phyloP scores from a whole-genome alignment of 2,113 vertebrate genomes.

The Cochlearius cochlearius region DNA sequence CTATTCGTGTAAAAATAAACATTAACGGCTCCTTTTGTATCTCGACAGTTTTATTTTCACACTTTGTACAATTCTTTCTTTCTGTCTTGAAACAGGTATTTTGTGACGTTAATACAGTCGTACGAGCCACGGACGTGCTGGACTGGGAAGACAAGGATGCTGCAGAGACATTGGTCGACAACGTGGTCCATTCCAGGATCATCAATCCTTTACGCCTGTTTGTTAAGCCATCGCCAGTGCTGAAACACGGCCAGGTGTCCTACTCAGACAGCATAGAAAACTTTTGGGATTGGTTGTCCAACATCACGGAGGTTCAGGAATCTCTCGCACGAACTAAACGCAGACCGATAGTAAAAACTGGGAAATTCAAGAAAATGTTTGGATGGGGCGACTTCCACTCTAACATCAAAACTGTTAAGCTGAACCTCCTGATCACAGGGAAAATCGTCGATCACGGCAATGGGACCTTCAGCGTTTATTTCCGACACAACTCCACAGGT shows the following conservation, averaged over 20 bases:
- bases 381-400: constrained; percentile 99
- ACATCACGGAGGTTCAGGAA: constrained; percentile 91
- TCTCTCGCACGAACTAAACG: constrained; percentile 94
- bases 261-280: constrained; percentile 89
- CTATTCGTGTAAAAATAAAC: background rate
- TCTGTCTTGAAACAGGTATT: constrained; percentile 78
- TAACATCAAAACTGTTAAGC: constrained; percentile 98
- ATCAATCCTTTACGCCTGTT: constrained; percentile 92
- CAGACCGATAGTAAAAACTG: constrained; percentile 97
- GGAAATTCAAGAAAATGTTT: constrained; percentile 99
- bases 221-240: constrained; percentile 84
- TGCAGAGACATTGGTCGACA: constrained; percentile 81
- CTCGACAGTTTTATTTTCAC: background rate
- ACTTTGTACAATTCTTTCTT: background rate
- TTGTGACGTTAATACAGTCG: constrained; percentile 77
- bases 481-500: constrained; percentile 97
- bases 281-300: constrained; percentile 98
- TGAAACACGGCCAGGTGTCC: constrained; percentile 85
- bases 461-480: constrained; percentile 98
- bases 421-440: constrained; percentile 98
- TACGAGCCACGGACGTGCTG: constrained; percentile 77
- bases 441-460: constrained; percentile 99
- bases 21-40: background rate
- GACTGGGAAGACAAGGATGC: constrained; percentile 87
- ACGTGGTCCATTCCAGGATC: constrained; percentile 81